Percentiles rank a stretch among this genome's conserved stretches.
Conservation (phyloP, 2,797 vertebrate species). For the Picus viridis region DNA sequence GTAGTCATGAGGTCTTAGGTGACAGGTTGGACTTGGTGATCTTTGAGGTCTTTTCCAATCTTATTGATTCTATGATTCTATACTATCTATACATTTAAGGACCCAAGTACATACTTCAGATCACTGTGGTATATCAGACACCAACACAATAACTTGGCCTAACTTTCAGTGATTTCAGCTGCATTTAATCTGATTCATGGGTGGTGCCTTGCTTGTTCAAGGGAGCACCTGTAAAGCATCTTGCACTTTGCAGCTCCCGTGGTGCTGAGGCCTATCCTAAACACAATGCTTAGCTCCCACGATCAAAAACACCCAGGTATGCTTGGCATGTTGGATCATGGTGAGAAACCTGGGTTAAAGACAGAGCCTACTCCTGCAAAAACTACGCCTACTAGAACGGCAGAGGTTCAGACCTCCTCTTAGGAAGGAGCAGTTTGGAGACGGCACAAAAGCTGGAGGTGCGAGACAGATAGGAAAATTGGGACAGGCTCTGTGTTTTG, state of each 20-base stretch:
- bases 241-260: background rate
- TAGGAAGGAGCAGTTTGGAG: background rate
- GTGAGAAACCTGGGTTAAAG: background rate
- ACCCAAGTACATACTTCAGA: background rate
- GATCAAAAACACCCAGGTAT: background rate
- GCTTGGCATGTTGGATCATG: background rate
- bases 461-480: background rate
- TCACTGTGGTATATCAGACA: background rate
- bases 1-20: no score
- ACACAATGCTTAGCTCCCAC: background rate
- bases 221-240: background rate
- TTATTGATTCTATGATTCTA: no score
- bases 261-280: background rate
- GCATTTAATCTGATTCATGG: background rate
- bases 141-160: background rate
- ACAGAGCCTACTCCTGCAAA: background rate
- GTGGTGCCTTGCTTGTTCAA: background rate
- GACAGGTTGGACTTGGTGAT: no score
- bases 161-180: background rate
- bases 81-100: background rate
- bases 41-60: no score
- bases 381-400: background rate
- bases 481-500: constrained; percentile 7
- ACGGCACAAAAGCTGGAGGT: background rate
- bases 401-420: background rate